Base-by-base conservation (phyloP, 1,140 invertebrate genomes). In the Mesaphorura yosii region DNA sequence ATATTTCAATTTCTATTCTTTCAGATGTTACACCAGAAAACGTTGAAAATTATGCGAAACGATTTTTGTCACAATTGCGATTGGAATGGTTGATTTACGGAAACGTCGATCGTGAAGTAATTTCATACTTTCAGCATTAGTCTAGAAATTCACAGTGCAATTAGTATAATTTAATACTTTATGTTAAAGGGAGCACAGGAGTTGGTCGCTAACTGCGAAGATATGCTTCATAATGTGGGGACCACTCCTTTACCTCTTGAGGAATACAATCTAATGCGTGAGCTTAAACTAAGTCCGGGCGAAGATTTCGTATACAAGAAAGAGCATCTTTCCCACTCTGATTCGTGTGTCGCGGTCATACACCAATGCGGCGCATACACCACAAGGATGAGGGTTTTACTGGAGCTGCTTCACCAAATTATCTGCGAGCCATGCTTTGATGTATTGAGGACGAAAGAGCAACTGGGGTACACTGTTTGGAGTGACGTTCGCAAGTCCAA, bases 381-480 rank as follows among this genome's bases (percentile, higher is more conserved):
- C 6, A 83, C 83, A 5, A 71, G 81, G 41, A 72, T 72, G 28
- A 95, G 93, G 70, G 86, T 89, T 65, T 65, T 87, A 48, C 69
- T 96, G 2, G 87, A 93, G 69, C 74, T 98, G 26, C 76, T 94
- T 48, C 79, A 80, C 38, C 91, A 97, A 72, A 83, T 95, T 57
- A 77, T 95, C 7, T 76, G 78, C 19, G 91, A 97, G 69, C 88
- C 91, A 0, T 93, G 85, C 68, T 96, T 91, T 69, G 83, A 88
- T 72, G 78, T 82, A 40, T 75, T 98, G 12, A 72, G 93, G 58
- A 95, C 89, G 1, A 80, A 91, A 69, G 85, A 88, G 75, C 86
- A 88, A 73, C 68, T 91, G 44, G 91, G 92, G 6, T 97, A 97
- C 67, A 92, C 96, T 64, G 91, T 97, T 34, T 88, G 84, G 66